These are phyloP conservation scores for Drosophila pseudoobscura DNA, from an alignment of 1,140 invertebrate species.

Conservation along the genomic window DNA sequence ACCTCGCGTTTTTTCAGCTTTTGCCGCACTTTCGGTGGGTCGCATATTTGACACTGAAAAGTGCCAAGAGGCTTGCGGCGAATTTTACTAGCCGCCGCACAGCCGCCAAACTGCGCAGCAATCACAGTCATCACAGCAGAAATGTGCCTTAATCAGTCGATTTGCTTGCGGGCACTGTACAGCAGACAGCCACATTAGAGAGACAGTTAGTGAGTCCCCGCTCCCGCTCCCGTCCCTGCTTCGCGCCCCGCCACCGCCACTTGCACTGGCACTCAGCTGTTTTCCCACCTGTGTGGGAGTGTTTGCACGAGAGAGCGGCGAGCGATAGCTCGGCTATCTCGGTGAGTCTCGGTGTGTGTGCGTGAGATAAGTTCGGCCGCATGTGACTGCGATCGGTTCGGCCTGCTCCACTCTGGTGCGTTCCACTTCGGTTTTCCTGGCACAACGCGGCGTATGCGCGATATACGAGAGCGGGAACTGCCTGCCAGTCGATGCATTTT, in stretches of 20 bases:
- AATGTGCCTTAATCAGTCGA: constrained; percentile 70
- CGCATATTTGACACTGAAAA: constrained; percentile 73
- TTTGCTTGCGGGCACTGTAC: constrained; percentile 69
- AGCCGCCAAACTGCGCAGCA: constrained; percentile 54
- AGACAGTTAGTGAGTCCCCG: constrained; percentile 24
- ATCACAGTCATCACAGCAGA: constrained; percentile 56
- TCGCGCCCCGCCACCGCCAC: too few species aligned
- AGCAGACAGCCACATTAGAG: constrained; percentile 45
- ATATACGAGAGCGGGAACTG: constrained; percentile 41
- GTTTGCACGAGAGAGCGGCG: not conserved
- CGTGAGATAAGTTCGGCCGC: constrained; percentile 31
- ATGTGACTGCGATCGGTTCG: constrained; percentile 55
- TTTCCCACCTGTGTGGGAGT: constrained; percentile 6
- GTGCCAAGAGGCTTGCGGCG: constrained; percentile 52
- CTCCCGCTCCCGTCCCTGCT: too few species aligned
- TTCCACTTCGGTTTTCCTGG: constrained; percentile 43
- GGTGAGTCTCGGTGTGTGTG: too few species aligned
- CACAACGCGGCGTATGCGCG: constrained; percentile 64
- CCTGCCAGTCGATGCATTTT: constrained; percentile 5
- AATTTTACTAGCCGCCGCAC: constrained; percentile 6
- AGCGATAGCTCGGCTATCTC: constrained; percentile 1
- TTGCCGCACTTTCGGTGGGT: constrained; percentile 31
- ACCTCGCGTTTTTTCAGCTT: constrained; percentile 47
- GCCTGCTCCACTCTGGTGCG: constrained; percentile 4
- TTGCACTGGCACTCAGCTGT: constrained; percentile 47